Evolutionary conservation across 2,797 vertebrate species (phyloP), one percentile per base, ranked within the genome.

Genomic region (Spinus olivaceus): DNA sequence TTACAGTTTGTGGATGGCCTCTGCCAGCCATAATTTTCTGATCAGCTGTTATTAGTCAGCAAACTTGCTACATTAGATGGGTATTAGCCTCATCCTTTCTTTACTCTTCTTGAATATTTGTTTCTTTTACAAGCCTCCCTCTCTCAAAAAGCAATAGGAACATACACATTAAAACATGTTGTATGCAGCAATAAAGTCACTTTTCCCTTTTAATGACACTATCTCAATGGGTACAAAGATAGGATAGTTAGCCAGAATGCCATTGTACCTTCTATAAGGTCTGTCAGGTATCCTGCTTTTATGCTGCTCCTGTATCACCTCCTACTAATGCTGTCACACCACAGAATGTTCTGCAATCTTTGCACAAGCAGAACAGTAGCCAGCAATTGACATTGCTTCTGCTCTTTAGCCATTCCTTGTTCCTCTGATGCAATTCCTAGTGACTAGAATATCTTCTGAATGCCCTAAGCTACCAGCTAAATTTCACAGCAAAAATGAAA

Each of bases 81-180:
- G n/a, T 44, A 60, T 8, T 15, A 15, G 11, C 35, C 80, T 83
- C 53, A 37, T 46, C 11, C 65, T 67, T 91, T 88, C 33, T 35
- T 81, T 53, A n/a, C 44, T 67, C 8, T 67, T 33, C 37, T 60
- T 59, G 28, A 63, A 17, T 73, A 46, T n/a, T 65, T 90, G 25
- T 73, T 78, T 50, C 3, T n/a, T 70, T 42, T 28, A 6, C 35
- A 50, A 70, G 22, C 8, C 14, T 66, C 11, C 10, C 6, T 63
- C 28, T 64, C 33, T 77, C 24, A 46, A 73, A 88, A 67, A 30
- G 5, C 22, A 41, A 13, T 4, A 65, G 23, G 33, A 44, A 9
- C 6, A 32, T 4, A 27, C 3, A 50, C 0, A 5, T 17, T 61
- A 44, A 57, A 66, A 74, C 1, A 1, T 39, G 8, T 18, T 7